Evolutionary conservation across 2,888 invertebrate genomes (phyloP), one percentile per base, ranked within the genome.

Genomic region (Chaetoderma sp.): DNA sequence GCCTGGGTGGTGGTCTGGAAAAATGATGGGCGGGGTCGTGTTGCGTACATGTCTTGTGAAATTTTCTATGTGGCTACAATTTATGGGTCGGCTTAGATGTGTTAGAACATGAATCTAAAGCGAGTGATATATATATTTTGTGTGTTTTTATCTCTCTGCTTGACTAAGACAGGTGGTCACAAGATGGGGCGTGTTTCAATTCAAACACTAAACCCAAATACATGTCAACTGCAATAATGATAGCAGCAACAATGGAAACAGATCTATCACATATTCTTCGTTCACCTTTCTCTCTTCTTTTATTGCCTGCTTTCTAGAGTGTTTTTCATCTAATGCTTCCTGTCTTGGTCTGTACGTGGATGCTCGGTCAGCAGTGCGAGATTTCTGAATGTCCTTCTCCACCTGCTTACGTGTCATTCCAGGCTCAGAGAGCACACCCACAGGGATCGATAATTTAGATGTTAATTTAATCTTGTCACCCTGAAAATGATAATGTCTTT

Each of bases 221-320:
- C n/a, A 32, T 30, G n/a, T 27, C 4, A 16, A 30, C 2, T 18
- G 4, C 5, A 16, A 54, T 16, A 28, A 27, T 16, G 10, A n/a
- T 54, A 30, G 16, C 4, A n/a, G 57, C 16, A 57, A 57, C 13
- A 42, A 10, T 5, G 36, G 27, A 23, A 21, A 0, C 13, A 23
- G 16, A 4, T 4, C 4, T 39, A 21, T 16, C 10, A 3, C 21
- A 36, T 39, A 13, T n/a, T 18, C 8, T 4, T 4, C 10, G n/a
- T 66, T 63, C 60, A 82, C 83, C 78, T 71, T 79, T 73, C 81
- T 75, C 49, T 84, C 81, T 25, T 78, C 78, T 67, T 86, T 86
- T 4, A 85, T 67, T 1, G 82, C 81, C 30, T 77, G 69, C 66
- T 86, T 86, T 28, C 86, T 74, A 2, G 70, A 71, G 55, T 68